Evolutionary conservation across 2,113 vertebrate species (phyloP), one percentile per base, ranked within the genome.

Genomic region (Lepisosteus oculatus): DNA sequence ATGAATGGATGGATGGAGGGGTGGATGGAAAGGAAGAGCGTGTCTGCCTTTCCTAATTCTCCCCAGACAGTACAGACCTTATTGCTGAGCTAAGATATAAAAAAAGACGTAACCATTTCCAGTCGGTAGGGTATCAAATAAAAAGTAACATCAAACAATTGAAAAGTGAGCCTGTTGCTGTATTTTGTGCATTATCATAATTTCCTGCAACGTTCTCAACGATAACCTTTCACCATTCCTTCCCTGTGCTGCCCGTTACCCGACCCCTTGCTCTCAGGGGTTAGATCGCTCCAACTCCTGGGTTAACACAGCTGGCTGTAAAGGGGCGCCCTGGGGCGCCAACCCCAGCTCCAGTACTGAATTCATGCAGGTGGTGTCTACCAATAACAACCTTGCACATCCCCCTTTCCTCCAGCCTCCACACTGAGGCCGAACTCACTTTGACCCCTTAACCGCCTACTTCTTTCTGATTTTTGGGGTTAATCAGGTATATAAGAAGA

Each of bases 261-360:
- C 90, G 89, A 8, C 88, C 83, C 92, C 80, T 87, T 51, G 47
- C 47, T 86, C 88, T 85, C 94, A 99, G 97, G 97, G 97, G 85
- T 96, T 99, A 95, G 97, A 99, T 89, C 97, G 97, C 93, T 99
- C 97, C 96, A 99, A 99, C 95, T 99, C 97, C 92, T 99, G 97
- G 97, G 97, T 99, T 91, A 95, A 99, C 95, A 96, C 97, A 91
- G 97, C 96, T 93, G 96, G 95, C 93, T 94, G 95, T 93, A 97
- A 96, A 92, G 94, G 95, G 86, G 92, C 93, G 91, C 95, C 96
- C 93, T 99, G 96, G 97, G 97, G 96, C 94, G 94, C 95, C 93
- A 95, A 96, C 94, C 96, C 95, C 86, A 96, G 94, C 88, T 97
- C 97, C 86, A 93, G 95, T 92, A 89, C 96, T 91, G 96, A 99